These are phyloP conservation scores for Micromys minutus DNA, from an alignment of 2,113 vertebrate genomes.

Conservation along the genomic window DNA sequence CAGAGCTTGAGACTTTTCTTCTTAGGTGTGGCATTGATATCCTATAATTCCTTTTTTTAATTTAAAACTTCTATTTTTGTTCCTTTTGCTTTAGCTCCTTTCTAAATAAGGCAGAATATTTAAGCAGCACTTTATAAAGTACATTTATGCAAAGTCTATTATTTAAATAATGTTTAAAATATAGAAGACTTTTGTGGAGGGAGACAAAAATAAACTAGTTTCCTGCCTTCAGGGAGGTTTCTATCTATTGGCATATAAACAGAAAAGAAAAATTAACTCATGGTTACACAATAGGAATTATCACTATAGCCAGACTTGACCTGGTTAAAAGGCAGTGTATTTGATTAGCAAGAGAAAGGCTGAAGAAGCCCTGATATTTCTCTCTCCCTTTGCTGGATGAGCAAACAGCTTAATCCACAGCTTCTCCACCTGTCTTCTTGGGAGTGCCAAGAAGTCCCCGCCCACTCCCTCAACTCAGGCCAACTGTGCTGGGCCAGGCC, in stretches of 20 bases:
- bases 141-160: slow-evolving; percentile 18
- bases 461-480: slow-evolving; percentile 43
- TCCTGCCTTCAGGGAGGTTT: slow-evolving; percentile 59
- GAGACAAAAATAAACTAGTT: slow-evolving; percentile 30
- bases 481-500: slow-evolving; percentile 70
- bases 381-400: slow-evolving; percentile 46
- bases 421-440: slow-evolving; percentile 69
- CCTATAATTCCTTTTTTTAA: slow-evolving; percentile 16
- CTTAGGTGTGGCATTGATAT: slow-evolving; percentile 4
- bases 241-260: slow-evolving; percentile 37
- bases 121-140: neutral
- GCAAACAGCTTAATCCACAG: slow-evolving; percentile 68
- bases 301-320: neutral
- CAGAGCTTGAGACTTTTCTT: slow-evolving; percentile 33
- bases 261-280: slow-evolving; percentile 23
- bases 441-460: slow-evolving; percentile 52
- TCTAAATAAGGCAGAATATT: neutral
- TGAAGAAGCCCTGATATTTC: neutral
- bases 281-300: neutral
- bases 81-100: slow-evolving; percentile 49
- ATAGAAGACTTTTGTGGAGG: slow-evolving; percentile 12
- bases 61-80: slow-evolving; percentile 22
- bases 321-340: neutral
- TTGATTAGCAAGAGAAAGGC: neutral
- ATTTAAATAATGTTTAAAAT: slow-evolving; percentile 30